These are phyloP conservation scores for Salmo trutta DNA, from an alignment of 2,797 vertebrate species.

Conservation along the genomic window DNA sequence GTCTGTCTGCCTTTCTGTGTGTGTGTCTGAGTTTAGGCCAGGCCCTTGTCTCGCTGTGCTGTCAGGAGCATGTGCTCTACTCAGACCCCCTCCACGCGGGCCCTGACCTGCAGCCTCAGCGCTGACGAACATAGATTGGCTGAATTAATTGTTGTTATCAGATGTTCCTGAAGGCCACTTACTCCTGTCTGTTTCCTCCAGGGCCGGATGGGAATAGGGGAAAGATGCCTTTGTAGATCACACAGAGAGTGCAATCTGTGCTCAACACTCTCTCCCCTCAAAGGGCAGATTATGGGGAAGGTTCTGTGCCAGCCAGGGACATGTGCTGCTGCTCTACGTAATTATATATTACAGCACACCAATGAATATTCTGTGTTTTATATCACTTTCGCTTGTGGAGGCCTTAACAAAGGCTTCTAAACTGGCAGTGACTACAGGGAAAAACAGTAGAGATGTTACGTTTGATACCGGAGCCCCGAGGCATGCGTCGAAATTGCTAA, in stretches of 20 bases:
- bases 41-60: constrained; percentile 23
- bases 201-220: constrained; percentile 14
- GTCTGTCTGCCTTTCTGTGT: too few relatives aligned
- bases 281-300: constrained; percentile 68
- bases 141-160: constrained; percentile 71
- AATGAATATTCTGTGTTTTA: too few relatives aligned
- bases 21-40: neutral
- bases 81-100: constrained; percentile 34
- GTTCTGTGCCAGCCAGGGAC: neutral
- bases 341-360: too few relatives aligned
- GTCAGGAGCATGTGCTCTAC: constrained; percentile 55
- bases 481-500: too few relatives aligned
- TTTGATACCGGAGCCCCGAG: too few relatives aligned
- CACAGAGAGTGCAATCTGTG: constrained; percentile 70
- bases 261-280: constrained; percentile 66
- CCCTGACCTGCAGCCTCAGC: constrained; percentile 31
- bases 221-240: constrained; percentile 76
- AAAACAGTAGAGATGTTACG: too few relatives aligned
- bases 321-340: too few relatives aligned
- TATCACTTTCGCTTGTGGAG: too few relatives aligned
- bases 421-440: too few relatives aligned
- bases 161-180: constrained; percentile 66
- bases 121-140: constrained; percentile 64
- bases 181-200: constrained; percentile 26
- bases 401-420: too few relatives aligned